Evolutionary conservation across 2,113 vertebrate genomes (phyloP).

Genomic region (Perca fluviatilis): DNA sequence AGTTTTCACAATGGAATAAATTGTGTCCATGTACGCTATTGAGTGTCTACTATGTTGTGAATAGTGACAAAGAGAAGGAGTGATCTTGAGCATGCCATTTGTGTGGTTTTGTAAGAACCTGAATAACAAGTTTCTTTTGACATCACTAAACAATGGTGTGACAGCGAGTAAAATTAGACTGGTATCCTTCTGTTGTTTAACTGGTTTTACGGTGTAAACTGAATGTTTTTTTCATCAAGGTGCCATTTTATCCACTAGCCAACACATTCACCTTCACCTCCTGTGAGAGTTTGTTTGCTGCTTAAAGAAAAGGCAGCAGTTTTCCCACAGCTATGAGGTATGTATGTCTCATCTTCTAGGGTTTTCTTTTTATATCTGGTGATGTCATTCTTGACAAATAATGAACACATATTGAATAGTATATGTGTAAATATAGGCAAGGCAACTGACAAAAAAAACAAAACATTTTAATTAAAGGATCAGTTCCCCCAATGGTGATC

Average conservation of each 20-base stretch:
- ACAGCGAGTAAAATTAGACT: no score
- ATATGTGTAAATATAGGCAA: background rate
- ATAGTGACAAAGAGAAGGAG: no score
- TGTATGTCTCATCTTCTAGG: background rate
- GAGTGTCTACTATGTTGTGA: no score
- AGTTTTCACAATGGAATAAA: no score
- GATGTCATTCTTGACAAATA: background rate
- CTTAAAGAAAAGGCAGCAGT: background rate
- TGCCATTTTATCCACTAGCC: background rate
- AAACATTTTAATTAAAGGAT: no score
- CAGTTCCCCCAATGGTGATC: no score
- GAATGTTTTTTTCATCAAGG: background rate
- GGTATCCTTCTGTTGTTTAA: background rate
- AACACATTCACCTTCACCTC: background rate
- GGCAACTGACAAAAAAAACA: background rate
- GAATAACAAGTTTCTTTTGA: no score
- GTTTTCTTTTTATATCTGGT: background rate
- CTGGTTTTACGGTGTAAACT: background rate
- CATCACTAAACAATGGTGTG: no score
- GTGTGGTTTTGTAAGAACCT: no score
- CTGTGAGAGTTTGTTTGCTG: background rate
- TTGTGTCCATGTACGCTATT: no score
- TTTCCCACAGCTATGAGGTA: constrained; percentile 12
- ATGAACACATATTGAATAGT: background rate
- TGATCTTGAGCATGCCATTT: no score